Evolutionary conservation across 2,888 invertebrate species (phyloP).

Genomic region (Anoplius nigerrimus): DNA sequence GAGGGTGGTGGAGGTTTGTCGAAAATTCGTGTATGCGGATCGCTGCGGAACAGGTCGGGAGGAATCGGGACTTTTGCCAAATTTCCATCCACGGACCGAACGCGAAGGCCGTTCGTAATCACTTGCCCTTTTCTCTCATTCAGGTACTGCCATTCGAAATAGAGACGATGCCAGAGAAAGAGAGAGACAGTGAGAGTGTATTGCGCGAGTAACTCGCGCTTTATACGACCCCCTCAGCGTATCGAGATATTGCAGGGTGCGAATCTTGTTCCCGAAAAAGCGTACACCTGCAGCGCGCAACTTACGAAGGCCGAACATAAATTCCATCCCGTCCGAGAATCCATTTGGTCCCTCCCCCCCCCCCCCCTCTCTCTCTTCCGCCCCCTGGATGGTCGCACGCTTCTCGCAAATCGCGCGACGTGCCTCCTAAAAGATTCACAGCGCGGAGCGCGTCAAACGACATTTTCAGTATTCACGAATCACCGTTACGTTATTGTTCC

Average conservation of each 20-base stretch:
- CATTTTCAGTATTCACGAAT: constrained; percentile 9
- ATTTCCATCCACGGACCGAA: constrained; percentile 21
- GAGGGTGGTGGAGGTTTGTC: too few species aligned
- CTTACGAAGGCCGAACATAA: constrained; percentile 20
- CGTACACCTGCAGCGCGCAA: neutral
- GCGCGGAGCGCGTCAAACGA: neutral
- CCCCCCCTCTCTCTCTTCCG: neutral
- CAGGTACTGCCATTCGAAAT: neutral
- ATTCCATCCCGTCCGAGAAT: neutral
- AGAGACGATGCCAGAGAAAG: neutral
- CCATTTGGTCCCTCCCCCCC: neutral
- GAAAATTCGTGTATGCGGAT: constrained; percentile 27
- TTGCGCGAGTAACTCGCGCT: too few species aligned
- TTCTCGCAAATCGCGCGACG: neutral
- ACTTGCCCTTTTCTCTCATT: constrained; percentile 8
- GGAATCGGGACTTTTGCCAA: constrained; percentile 47
- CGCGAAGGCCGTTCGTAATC: constrained; percentile 24
- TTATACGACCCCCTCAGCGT: too few species aligned
- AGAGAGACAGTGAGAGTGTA: too few species aligned
- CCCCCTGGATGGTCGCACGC: neutral
- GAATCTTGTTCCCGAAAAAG: constrained; percentile 9
- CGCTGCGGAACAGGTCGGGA: constrained; percentile 46
- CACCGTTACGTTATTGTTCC: constrained; percentile 34
- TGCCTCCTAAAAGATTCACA: too few species aligned
- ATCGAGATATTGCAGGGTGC: neutral